phyloP scores from a whole-genome alignment of 1,140 invertebrate species.

The Magallana angulata region DNA sequence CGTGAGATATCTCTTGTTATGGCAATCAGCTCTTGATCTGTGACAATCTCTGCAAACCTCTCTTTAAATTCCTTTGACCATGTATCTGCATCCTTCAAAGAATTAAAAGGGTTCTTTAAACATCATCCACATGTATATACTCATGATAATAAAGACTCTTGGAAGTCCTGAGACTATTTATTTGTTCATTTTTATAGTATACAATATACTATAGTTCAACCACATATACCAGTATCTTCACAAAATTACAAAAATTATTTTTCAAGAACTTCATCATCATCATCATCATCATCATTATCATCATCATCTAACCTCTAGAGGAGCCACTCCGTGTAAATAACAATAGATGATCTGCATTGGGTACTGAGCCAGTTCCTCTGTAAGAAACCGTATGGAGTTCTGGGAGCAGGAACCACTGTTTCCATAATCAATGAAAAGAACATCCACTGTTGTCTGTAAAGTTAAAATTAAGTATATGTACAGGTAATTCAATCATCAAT shows the following conservation, averaged over 20 bases:
- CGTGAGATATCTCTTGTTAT: conserved; percentile 40
- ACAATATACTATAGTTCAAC: no score
- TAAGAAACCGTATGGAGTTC: conserved; percentile 46
- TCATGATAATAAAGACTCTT: no score
- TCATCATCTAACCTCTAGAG: conserved; percentile 36
- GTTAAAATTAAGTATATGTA: no score
- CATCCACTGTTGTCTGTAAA: conserved; percentile 53
- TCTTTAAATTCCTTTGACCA: conserved; percentile 17
- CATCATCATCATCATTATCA: background rate
- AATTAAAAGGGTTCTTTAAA: background rate
- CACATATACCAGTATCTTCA: no score
- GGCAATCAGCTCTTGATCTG: conserved; percentile 45
- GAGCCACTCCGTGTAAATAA: conserved; percentile 46
- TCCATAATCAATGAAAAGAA: conserved; percentile 55
- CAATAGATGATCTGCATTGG: conserved; percentile 57
- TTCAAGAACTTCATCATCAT: no score
- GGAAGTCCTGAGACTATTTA: no score
- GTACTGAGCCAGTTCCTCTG: conserved; percentile 47
- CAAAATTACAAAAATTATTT: no score
- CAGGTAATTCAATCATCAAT: no score
- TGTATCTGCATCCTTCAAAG: background rate
- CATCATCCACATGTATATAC: no score
- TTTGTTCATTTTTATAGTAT: no score
- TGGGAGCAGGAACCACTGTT: conserved; percentile 51
- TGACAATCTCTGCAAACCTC: conserved; percentile 45